phyloP scores from a whole-genome alignment of 2,113 vertebrate species.

The Rhabdornis inornatus region DNA sequence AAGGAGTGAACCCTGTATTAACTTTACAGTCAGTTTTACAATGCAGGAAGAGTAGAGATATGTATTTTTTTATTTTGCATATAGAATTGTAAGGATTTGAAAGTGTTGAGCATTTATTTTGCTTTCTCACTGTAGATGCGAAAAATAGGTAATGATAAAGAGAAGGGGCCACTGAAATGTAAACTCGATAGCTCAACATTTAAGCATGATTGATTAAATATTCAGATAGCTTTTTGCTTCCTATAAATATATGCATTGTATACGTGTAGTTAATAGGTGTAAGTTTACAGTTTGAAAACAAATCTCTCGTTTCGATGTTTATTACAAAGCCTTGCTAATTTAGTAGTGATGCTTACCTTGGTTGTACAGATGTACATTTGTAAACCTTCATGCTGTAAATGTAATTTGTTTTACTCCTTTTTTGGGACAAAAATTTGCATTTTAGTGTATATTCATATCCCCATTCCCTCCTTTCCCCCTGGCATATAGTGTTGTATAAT shows the following conservation, averaged over 20 bases:
- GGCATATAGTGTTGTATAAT: constrained; percentile 98
- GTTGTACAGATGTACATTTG: constrained; percentile 99
- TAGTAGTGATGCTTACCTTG: constrained; percentile 91
- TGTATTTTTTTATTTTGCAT: constrained; percentile 77
- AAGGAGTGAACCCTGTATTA: constrained; percentile 50
- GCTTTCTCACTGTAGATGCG: constrained; percentile 73
- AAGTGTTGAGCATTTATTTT: constrained; percentile 76
- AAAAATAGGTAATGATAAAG: constrained; percentile 67
- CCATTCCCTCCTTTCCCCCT: constrained; percentile 79
- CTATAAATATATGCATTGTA: constrained; percentile 97
- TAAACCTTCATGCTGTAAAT: constrained; percentile 99
- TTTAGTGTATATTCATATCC: constrained; percentile 98
- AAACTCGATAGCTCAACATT: constrained; percentile 80
- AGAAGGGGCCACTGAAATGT: constrained; percentile 80
- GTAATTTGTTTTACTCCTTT: constrained; percentile 94
- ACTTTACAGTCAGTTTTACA: constrained; percentile 71
- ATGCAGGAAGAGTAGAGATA: constrained; percentile 63
- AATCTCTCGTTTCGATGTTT: constrained; percentile 85
- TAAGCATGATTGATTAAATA: constrained; percentile 88
- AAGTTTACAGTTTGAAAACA: constrained; percentile 90
- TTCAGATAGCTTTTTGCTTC: constrained; percentile 84
- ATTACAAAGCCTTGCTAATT: constrained; percentile 92
- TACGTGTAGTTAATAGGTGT: constrained; percentile 94
- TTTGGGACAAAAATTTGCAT: constrained; percentile 87
- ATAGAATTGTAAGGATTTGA: constrained; percentile 74